phyloP scores from a whole-genome alignment of 2,888 invertebrate species.

The Drosophila ezoana region DNA sequence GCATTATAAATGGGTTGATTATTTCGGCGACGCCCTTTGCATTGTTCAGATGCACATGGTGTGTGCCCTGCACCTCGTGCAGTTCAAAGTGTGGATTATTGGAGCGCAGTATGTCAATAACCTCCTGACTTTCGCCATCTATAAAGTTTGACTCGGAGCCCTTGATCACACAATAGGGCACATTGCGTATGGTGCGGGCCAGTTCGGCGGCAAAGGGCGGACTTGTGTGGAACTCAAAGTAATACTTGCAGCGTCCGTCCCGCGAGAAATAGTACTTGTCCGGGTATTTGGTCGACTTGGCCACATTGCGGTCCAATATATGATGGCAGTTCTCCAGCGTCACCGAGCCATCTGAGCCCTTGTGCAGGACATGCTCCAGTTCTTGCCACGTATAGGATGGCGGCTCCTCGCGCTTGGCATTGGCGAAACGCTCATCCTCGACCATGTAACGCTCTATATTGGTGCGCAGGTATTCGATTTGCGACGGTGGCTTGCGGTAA shows the following conservation, averaged over 20 bases:
- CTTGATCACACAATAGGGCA: slow-evolving; percentile 88
- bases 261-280: slow-evolving; percentile 86
- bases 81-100: slow-evolving; percentile 87
- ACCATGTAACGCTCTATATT: slow-evolving; percentile 85
- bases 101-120: slow-evolving; percentile 87
- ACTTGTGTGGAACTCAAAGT: slow-evolving; percentile 71
- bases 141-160: slow-evolving; percentile 87
- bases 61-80: slow-evolving; percentile 88
- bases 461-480: slow-evolving; percentile 79
- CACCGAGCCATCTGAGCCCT: slow-evolving; percentile 87
- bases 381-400: slow-evolving; percentile 88
- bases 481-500: slow-evolving; percentile 53
- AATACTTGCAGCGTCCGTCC: slow-evolving; percentile 81
- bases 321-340: slow-evolving; percentile 86
- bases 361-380: slow-evolving; percentile 86
- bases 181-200: slow-evolving; percentile 86
- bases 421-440: slow-evolving; percentile 84
- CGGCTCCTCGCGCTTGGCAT: slow-evolving; percentile 85
- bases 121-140: slow-evolving; percentile 86
- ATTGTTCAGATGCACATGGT: slow-evolving; percentile 90
- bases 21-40: slow-evolving; percentile 87
- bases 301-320: slow-evolving; percentile 87
- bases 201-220: slow-evolving; percentile 86
- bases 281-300: slow-evolving; percentile 86
- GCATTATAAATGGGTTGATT: slow-evolving; percentile 87